Evolutionary conservation across 2,888 invertebrate species (phyloP).

Genomic region (Napeogenes inachia): DNA sequence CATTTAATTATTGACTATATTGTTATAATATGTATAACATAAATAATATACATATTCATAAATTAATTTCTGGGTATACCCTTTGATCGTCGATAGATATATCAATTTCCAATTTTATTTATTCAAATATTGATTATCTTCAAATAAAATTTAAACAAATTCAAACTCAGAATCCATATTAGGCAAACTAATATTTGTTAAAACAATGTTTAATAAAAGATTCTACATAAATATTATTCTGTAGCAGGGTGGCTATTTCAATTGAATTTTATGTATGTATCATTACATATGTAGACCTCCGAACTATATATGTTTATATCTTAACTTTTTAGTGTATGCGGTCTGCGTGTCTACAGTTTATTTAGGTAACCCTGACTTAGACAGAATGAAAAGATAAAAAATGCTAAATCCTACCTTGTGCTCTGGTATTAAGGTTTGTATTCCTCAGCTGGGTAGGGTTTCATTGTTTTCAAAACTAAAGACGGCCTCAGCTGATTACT

Average conservation of each 20-base stretch:
- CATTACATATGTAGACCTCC: too few relatives aligned
- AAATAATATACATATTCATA: too few relatives aligned
- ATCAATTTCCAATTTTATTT: too few relatives aligned
- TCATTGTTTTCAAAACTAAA: constrained; percentile 12
- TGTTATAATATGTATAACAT: too few relatives aligned
- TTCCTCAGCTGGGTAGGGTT: constrained; percentile 13
- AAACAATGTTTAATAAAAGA: not conserved
- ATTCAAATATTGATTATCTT: too few relatives aligned
- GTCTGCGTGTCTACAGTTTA: constrained; percentile 53
- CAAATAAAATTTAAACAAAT: too few relatives aligned
- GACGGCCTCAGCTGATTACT: constrained; percentile 12
- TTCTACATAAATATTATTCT: not conserved
- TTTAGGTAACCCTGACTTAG: constrained; percentile 43
- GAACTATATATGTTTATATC: constrained; percentile 5
- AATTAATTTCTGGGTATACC: too few relatives aligned
- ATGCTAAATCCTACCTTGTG: constrained; percentile 15
- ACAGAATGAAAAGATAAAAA: constrained; percentile 16
- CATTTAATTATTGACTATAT: too few relatives aligned
- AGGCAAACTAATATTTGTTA: too few relatives aligned
- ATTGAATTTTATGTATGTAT: not conserved
- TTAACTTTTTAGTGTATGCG: constrained; percentile 51
- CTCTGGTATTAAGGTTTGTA: constrained; percentile 13
- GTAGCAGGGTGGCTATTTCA: not conserved
- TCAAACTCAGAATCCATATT: too few relatives aligned
- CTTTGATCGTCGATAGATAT: too few relatives aligned